Evolutionary conservation across 2,888 invertebrate species (phyloP).

Genomic region (Morpho helenor): DNA sequence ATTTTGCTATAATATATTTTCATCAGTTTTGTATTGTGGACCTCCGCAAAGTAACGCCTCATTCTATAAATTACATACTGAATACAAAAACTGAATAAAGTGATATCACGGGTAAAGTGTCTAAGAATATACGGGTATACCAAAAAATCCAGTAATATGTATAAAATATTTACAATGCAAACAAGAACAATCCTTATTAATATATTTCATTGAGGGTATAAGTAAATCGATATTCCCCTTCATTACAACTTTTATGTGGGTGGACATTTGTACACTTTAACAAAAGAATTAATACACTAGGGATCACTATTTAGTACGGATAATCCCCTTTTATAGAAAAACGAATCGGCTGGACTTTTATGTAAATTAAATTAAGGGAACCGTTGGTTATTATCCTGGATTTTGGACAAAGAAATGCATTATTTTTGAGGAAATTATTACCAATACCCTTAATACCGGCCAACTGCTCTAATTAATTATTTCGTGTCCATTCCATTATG

Average conservation of each 20-base stretch:
- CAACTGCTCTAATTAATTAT: constrained; percentile 40
- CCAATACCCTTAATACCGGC: constrained; percentile 42
- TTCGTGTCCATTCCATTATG: neutral
- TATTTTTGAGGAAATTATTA: constrained; percentile 39
- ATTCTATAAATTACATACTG: too few relatives aligned
- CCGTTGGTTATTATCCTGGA: constrained; percentile 39
- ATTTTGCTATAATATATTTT: too few relatives aligned
- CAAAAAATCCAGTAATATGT: neutral
- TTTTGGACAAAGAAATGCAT: constrained; percentile 47
- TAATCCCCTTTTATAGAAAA: constrained; percentile 75
- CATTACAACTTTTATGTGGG: constrained; percentile 29
- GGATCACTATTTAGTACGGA: constrained; percentile 64
- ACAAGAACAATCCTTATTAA: too few relatives aligned
- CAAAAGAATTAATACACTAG: constrained; percentile 58
- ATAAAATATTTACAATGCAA: neutral
- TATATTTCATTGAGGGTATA: constrained; percentile 12
- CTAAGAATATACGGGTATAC: neutral
- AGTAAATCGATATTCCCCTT: constrained; percentile 21
- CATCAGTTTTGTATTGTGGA: too few relatives aligned
- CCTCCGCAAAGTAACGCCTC: too few relatives aligned
- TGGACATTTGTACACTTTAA: constrained; percentile 26
- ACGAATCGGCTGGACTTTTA: constrained; percentile 65
- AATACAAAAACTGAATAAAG: too few relatives aligned
- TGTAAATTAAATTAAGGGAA: constrained; percentile 70
- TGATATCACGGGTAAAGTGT: neutral